Percentiles rank a stretch among this genome's conserved stretches.
These are phyloP conservation scores for Poecilia velifera DNA, from an alignment of 2,797 vertebrate genomes.

Conservation along the genomic window DNA sequence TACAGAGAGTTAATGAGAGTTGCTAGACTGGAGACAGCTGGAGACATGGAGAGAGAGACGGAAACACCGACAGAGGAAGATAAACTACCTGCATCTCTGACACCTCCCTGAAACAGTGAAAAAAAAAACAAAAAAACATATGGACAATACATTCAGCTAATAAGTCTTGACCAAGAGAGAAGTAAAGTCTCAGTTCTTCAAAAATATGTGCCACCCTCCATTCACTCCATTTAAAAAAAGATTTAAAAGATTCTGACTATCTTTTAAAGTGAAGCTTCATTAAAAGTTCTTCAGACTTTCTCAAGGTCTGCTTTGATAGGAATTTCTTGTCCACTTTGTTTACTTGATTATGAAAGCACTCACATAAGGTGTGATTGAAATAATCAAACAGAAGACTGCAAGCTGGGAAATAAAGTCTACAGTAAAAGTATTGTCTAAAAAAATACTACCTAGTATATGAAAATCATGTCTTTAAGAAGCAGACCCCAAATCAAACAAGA, in stretches of 20 bases:
- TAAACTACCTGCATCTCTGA: constrained; percentile 24
- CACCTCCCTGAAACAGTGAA: background rate
- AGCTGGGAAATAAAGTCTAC: background rate
- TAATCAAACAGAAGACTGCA: background rate
- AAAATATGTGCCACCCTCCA: background rate
- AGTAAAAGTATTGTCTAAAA: background rate
- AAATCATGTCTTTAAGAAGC: background rate
- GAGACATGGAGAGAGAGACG: background rate
- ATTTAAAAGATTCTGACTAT: background rate
- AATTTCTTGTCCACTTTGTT: background rate
- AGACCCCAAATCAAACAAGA: background rate
- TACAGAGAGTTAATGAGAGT: constrained; percentile 31
- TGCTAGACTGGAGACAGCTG: constrained; percentile 37
- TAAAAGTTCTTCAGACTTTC: background rate
- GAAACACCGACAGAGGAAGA: background rate
- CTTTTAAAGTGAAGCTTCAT: background rate
- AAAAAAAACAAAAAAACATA: background rate
- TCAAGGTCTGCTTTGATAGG: background rate
- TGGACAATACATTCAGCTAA: background rate
- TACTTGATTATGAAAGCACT: background rate
- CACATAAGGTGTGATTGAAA: background rate
- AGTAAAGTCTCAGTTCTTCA: background rate
- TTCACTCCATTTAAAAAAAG: background rate
- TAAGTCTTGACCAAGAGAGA: background rate
- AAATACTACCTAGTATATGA: background rate